Evolutionary conservation across 1,140 invertebrate genomes (phyloP), one percentile per base, ranked within the genome.

Genomic region (Hylyphantes graminicola): DNA sequence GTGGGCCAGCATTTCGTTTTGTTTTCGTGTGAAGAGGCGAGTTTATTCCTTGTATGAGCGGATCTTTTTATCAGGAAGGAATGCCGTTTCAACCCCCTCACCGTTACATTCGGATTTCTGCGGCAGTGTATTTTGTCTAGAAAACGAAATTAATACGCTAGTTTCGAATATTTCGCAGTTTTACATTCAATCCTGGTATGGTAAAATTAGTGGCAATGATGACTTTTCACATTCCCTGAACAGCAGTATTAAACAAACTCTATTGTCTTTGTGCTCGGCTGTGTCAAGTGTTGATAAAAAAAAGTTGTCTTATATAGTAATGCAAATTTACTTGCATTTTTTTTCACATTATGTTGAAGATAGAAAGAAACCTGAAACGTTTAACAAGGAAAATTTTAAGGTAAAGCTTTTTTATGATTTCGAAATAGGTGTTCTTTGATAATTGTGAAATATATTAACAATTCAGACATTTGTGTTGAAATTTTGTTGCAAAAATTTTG

Each of bases 111-210:
- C 11, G 53, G 17, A 83, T 10, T 65, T 53, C 48, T 83, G 80
- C 55, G 80, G 80, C 6, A 21, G 55, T 50, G 57, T 12, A 11
- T 35, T 54, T 15, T n/a, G 19, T n/a, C 12, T 83, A 54, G 63
- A 76, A 50, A 61, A 73, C 50, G 83, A 85, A 72, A 72, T 85
- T 53, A 73, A 78, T 68, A 17, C 63, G 15, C 67, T 85, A 35
- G 83, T 78, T 51, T 55, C 9, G 13, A 78, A 85, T 63, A 78
- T 85, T 35, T 85, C 83, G 15, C 53, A 55, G 6, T 54, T 63
- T 73, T 85, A 85, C 64, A 64, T 85, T 53, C 35, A 57, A 59
- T 70, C 65, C 7, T 85, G 83, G 83, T 85, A 85, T 63, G 11
- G 63, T 73, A 70, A 78, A 78, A 63, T 78, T 35, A 63, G 65